Evolutionary conservation across 2,797 vertebrate genomes (phyloP), one percentile per base, ranked within the genome.

Genomic region (Coluber constrictor): DNA sequence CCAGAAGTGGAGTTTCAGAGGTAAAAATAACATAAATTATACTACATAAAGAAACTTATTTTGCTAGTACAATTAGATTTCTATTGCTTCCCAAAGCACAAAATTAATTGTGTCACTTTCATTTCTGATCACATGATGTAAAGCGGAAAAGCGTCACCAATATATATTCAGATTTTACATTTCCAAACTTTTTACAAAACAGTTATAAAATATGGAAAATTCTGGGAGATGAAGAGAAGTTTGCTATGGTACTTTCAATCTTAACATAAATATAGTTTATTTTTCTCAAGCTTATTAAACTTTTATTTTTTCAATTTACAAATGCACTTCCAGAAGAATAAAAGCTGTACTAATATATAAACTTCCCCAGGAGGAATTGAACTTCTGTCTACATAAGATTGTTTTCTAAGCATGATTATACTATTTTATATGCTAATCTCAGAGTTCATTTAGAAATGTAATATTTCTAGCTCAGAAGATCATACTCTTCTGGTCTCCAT

Each of bases 291-390:
- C 66, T 95, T 87, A 94, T 94, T 94, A 89, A 95, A 94, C 0
- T 92, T 93, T 90, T 79, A 91, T 92, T 94, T 95, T 96, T 96
- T 93, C 51, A 92, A 88, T 93, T 86, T 83, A 91, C 0, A 47
- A 91, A n/a, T 37, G 91, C 54, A 88, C 0, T 0, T 94, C 87
- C 91, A 54, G 47, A 95, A 93, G 32, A 74, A 74, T 37, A 37
- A 74, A 94, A 93, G 79, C 87, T 93, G 59, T 93, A n/a, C 11
- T 94, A 93, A 94, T 94, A 1, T 86, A 93, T 51, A 70, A 90
- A 90, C 55, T 91, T 93, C 92, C 88, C n/a, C 29, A 90, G 7
- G 59, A 18, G 37, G 59, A 43, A 93, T 11, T 37, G 15, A 95
- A 93, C 25, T 4, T 66, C 6, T 93, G 9, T 37, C 59, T 54